Evolutionary conservation across 2,888 invertebrate species (phyloP).

Genomic region (Neocrepidodera transversa): DNA sequence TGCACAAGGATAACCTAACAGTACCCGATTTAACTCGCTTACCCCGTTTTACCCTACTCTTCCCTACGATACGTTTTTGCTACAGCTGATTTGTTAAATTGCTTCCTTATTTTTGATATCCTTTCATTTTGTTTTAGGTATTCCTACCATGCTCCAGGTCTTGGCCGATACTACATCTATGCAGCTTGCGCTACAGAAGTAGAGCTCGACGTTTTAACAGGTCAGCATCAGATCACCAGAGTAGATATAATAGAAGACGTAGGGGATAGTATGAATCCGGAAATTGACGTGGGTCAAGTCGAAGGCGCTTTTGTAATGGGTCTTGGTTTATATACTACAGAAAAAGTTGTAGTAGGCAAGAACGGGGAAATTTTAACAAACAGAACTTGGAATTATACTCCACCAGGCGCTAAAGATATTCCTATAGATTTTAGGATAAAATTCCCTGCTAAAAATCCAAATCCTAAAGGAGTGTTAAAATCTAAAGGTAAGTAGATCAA

Average conservation of each 20-base stretch:
- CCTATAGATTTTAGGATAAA: conserved; percentile 78
- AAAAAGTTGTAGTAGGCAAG: conserved; percentile 71
- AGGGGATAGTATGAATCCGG: conserved; percentile 77
- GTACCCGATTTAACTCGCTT: too few relatives aligned
- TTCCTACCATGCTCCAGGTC: conserved; percentile 56
- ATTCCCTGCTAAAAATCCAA: conserved; percentile 69
- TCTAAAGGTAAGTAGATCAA: conserved; percentile 70
- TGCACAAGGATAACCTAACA: too few relatives aligned
- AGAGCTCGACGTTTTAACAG: conserved; percentile 80
- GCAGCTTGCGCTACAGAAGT: conserved; percentile 73
- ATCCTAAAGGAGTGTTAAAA: conserved; percentile 71
- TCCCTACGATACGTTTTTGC: too few relatives aligned
- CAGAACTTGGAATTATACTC: conserved; percentile 82
- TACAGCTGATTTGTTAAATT: too few relatives aligned
- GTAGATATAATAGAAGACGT: conserved; percentile 78
- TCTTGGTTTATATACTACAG: conserved; percentile 76
- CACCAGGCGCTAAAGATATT: conserved; percentile 78
- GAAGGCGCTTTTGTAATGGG: conserved; percentile 71
- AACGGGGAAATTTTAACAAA: conserved; percentile 74
- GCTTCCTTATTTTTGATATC: too few relatives aligned
- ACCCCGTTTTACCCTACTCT: too few relatives aligned
- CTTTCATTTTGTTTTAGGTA: conserved; percentile 40
- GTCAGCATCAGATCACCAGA: conserved; percentile 71
- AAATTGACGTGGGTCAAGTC: conserved; percentile 77
- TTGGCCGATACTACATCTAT: conserved; percentile 69